Conservation (phyloP, 2,113 vertebrate genomes). For the Penelope pileata region DNA sequence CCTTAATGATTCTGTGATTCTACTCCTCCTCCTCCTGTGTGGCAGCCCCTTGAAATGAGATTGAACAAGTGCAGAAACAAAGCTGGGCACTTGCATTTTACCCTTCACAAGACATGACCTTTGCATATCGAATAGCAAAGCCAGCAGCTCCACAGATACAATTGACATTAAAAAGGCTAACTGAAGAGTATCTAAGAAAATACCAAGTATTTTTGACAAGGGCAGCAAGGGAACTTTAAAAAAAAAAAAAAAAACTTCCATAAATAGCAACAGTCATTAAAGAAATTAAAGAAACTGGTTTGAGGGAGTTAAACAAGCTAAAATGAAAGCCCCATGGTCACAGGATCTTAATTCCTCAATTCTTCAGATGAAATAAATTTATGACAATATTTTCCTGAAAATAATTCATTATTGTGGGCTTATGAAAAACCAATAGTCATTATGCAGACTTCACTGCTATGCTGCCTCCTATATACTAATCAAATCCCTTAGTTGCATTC, state of each 20-base stretch:
- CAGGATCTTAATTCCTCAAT: not conserved
- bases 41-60: not conserved
- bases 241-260: not conserved
- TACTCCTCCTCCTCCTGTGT: not conserved
- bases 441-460: not conserved
- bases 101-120: not conserved
- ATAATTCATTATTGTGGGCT: not conserved
- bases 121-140: not conserved
- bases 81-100: not conserved
- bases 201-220: not conserved
- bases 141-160: not conserved
- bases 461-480: not conserved
- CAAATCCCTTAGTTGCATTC: slow-evolving; percentile 22
- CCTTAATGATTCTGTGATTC: too few species aligned
- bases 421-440: slow-evolving; percentile 50
- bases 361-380: slow-evolving; percentile 13
- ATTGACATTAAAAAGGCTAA: not conserved
- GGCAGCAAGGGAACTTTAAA: not conserved
- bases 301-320: not conserved
- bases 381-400: slow-evolving; percentile 9
- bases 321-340: not conserved
- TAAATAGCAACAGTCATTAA: not conserved
- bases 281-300: rapidly evolving
- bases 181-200: not conserved
- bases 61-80: not conserved